These are phyloP conservation scores for Oplegnathus fasciatus DNA, from an alignment of 2,113 vertebrate species.

Conservation along the genomic window DNA sequence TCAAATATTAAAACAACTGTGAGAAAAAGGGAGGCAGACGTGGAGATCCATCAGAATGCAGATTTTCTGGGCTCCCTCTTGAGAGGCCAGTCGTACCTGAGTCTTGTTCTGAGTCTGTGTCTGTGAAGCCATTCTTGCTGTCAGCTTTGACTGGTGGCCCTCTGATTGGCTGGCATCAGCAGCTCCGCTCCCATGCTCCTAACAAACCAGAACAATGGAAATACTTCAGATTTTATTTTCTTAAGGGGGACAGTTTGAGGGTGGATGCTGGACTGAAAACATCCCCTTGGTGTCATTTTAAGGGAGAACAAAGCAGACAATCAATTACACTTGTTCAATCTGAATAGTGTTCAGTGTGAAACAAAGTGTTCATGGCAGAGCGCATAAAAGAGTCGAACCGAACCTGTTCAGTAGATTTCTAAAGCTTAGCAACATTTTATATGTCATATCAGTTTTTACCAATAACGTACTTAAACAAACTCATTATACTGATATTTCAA, in stretches of 20 bases:
- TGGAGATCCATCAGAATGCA: neutral
- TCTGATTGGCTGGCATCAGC: constrained; percentile 94
- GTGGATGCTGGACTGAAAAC: neutral
- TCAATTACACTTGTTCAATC: no score
- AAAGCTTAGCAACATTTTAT: no score
- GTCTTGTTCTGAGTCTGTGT: constrained; percentile 89
- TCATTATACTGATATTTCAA: no score
- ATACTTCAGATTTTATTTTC: neutral
- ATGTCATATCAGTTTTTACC: no score
- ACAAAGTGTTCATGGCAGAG: no score
- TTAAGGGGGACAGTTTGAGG: neutral
- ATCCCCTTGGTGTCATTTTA: neutral
- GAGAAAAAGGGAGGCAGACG: neutral
- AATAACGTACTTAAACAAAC: no score
- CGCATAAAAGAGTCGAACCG: no score
- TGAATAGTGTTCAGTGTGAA: no score
- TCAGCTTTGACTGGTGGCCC: constrained; percentile 91
- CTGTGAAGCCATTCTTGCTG: constrained; percentile 89
- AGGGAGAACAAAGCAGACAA: no score
- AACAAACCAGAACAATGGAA: neutral
- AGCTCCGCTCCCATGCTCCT: constrained; percentile 93
- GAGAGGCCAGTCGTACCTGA: constrained; percentile 83
- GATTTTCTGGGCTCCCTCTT: neutral
- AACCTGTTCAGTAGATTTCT: no score
- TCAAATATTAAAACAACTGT: neutral